Percentiles rank a stretch among this genome's conserved stretches.
These are phyloP conservation scores for Microctenopoma steveboyesi DNA, from an alignment of 2,797 vertebrate species.

Conservation along the genomic window DNA sequence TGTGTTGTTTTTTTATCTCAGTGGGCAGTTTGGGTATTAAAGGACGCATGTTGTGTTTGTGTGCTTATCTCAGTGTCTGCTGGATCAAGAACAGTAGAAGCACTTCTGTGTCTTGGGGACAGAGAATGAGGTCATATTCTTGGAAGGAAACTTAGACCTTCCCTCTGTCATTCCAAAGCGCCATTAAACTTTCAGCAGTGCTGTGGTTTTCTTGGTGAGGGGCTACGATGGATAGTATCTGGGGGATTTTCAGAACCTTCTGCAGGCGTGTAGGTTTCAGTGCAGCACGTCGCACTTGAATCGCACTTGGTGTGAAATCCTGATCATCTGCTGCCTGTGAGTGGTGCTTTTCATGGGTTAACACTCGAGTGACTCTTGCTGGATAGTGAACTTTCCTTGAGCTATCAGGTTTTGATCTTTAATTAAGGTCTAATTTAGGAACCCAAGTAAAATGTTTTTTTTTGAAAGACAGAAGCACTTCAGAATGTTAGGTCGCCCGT, in stretches of 20 bases:
- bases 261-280: constrained; percentile 3
- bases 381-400: constrained; percentile 2
- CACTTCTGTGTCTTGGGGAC: constrained; percentile 18
- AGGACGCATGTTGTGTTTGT: constrained; percentile 2
- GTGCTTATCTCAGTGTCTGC: constrained; percentile 9
- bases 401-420: constrained; percentile 10
- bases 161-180: constrained; percentile 23
- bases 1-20: not conserved
- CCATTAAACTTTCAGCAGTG: constrained; percentile 35
- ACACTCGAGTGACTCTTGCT: constrained; percentile 15
- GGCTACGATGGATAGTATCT: constrained; percentile 16
- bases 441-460: constrained; percentile 1
- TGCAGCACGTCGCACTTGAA: constrained; percentile 21
- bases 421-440: not conserved
- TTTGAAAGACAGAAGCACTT: constrained; percentile 1
- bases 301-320: constrained; percentile 31
- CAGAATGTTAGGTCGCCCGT: not conserved
- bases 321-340: constrained; percentile 36
- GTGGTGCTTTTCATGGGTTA: constrained; percentile 27
- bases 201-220: constrained; percentile 27
- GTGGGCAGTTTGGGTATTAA: not conserved
- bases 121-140: constrained; percentile 45
- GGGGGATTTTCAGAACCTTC: constrained; percentile 16
- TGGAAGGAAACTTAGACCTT: constrained; percentile 34
- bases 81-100: constrained; percentile 18